Evolutionary conservation across 2,113 vertebrate species (phyloP).

Genomic region (Arvicanthis niloticus): DNA sequence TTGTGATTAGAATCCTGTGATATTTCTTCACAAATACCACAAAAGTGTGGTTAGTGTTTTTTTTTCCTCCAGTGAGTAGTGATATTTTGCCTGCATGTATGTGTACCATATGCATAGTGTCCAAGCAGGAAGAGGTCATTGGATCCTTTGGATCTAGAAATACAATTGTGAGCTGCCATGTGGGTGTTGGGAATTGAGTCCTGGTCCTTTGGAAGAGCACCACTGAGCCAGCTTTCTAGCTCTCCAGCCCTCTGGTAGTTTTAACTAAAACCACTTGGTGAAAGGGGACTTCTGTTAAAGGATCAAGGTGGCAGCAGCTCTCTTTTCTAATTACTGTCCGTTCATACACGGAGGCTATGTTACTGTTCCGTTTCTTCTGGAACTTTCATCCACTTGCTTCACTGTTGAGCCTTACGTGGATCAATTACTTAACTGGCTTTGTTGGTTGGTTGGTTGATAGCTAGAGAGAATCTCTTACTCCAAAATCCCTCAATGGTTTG

Average conservation of each 20-base stretch:
- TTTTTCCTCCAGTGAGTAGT: background rate
- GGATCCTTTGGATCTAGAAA: background rate
- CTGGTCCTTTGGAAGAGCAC: background rate
- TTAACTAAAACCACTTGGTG: background rate
- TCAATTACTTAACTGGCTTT: background rate
- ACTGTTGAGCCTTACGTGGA: background rate
- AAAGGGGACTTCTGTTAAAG: background rate
- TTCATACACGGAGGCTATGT: background rate
- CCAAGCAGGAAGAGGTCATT: background rate
- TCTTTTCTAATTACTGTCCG: background rate
- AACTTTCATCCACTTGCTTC: background rate
- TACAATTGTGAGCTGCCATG: background rate
- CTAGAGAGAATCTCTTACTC: background rate
- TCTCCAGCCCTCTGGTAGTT: background rate
- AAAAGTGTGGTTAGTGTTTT: background rate
- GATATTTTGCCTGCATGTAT: background rate
- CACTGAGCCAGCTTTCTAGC: background rate
- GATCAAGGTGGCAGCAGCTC: background rate
- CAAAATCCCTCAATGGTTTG: background rate
- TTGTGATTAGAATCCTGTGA: background rate
- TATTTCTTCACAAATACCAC: background rate
- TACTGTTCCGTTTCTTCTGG: background rate
- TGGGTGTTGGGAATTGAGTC: background rate
- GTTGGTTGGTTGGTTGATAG: background rate
- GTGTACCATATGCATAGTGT: background rate